A percentile compares a stretch with the other conserved stretches of the same genome.
phyloP scores from a whole-genome alignment of 2,113 vertebrate genomes.

The Cyphomyrus discorhynchus region DNA sequence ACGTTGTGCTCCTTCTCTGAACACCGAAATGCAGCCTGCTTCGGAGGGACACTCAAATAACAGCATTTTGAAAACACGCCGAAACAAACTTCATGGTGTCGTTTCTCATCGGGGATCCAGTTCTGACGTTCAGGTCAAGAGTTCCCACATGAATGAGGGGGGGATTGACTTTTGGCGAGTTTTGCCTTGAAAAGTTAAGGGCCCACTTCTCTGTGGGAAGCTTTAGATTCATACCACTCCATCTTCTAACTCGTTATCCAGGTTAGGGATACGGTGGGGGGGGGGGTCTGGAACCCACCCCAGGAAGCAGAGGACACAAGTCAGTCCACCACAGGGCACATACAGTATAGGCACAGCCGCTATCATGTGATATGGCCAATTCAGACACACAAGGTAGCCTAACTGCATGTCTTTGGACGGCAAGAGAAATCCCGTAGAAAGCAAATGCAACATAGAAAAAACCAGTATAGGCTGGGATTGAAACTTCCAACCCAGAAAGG shows the following conservation, averaged over 20 bases:
- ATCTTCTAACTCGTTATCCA: not conserved
- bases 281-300: not conserved
- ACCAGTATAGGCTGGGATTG: not conserved
- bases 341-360: not conserved
- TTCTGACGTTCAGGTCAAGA: not conserved
- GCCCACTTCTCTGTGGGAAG: not conserved
- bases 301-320: not conserved
- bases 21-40: conserved; percentile 41
- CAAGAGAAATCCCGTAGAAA: not conserved
- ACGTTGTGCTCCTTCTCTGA: conserved; percentile 36
- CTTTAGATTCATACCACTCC: not conserved
- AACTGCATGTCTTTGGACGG: not conserved
- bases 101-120: not conserved
- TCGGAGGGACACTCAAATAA: conserved; percentile 40
- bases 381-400: not conserved
- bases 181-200: not conserved
- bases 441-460: not conserved
- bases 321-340: not conserved
- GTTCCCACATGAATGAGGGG: not conserved
- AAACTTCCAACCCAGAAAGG: not conserved
- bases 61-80: conserved; percentile 35
- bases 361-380: not conserved
- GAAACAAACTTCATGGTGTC: conserved; percentile 26
- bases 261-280: not conserved
- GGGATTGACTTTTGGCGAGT: not conserved